Evolutionary conservation across 1,140 invertebrate species (phyloP).

Genomic region (Adelges cooleyi): DNA sequence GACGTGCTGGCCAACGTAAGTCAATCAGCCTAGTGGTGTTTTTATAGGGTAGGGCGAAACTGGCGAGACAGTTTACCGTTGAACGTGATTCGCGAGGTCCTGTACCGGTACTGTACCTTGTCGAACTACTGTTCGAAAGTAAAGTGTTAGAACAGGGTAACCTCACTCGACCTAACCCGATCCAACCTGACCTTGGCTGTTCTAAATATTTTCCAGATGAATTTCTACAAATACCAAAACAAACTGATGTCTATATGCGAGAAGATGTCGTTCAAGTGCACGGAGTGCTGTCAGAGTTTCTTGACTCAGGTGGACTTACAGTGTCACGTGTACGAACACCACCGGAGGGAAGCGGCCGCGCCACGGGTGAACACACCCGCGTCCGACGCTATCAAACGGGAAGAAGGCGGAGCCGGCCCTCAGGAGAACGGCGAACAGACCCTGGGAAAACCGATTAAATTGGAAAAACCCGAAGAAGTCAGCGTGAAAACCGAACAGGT

Average conservation of each 20-base stretch:
- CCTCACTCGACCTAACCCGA: too few relatives aligned
- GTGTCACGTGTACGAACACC: constrained; percentile 9
- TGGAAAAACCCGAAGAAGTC: neutral
- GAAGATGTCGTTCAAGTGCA: neutral
- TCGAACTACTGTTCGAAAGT: too few relatives aligned
- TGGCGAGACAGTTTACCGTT: too few relatives aligned
- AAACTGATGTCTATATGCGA: constrained; percentile 12
- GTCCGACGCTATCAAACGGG: neutral
- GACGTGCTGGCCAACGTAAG: constrained; percentile 20
- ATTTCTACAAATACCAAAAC: constrained; percentile 22
- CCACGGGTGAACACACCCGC: neutral
- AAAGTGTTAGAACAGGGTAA: too few relatives aligned
- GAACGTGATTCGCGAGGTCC: too few relatives aligned
- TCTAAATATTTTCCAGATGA: constrained; percentile 19
- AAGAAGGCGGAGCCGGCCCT: constrained; percentile 31
- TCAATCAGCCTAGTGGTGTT: too few relatives aligned
- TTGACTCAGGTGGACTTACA: neutral
- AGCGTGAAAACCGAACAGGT: constrained; percentile 5
- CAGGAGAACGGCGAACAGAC: constrained; percentile 18
- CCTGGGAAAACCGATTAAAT: neutral
- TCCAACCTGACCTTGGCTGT: too few relatives aligned
- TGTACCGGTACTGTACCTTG: too few relatives aligned
- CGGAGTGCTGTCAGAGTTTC: constrained; percentile 6
- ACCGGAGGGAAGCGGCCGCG: constrained; percentile 4
- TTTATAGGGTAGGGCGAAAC: too few relatives aligned